A percentile compares a stretch with the other conserved stretches of the same genome.
These are phyloP conservation scores for Biston stratarius DNA, from an alignment of 2,888 invertebrate species.

Conservation along the genomic window DNA sequence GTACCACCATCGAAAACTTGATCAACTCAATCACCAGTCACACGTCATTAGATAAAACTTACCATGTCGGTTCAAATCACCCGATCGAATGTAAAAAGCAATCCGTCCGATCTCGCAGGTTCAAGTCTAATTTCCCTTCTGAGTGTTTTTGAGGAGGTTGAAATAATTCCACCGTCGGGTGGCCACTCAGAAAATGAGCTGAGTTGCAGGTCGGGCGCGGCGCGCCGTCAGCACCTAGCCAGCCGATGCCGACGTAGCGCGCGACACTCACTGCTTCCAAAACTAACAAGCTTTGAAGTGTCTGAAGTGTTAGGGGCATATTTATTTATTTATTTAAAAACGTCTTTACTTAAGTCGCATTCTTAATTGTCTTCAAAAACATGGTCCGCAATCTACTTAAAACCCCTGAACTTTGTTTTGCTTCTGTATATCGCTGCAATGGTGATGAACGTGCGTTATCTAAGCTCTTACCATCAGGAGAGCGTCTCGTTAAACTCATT, in stretches of 20 bases:
- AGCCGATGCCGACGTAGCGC: constrained; percentile 47
- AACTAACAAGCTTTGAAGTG: background rate
- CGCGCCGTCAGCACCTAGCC: constrained; percentile 55
- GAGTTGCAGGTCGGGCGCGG: constrained; percentile 59
- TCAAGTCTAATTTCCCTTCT: constrained; percentile 53
- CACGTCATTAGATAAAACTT: background rate
- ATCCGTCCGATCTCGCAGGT: constrained; percentile 14
- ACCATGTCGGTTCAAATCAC: background rate
- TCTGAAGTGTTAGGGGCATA: background rate
- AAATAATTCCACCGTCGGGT: constrained; percentile 68
- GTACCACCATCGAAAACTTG: background rate
- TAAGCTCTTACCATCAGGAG: too few species aligned
- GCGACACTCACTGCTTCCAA: constrained; percentile 42
- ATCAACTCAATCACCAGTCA: background rate
- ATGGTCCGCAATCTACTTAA: too few species aligned
- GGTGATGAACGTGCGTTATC: too few species aligned
- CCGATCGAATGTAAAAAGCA: constrained; percentile 13
- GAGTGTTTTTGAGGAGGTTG: constrained; percentile 53
- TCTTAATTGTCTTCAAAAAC: too few species aligned
- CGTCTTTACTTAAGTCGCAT: too few species aligned
- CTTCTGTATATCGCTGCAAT: too few species aligned
- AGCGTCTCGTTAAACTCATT: too few species aligned
- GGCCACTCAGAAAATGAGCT: constrained; percentile 71
- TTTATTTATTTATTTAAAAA: too few species aligned
- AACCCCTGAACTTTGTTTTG: too few species aligned